A percentile compares a stretch with the other conserved stretches of the same genome.
These are phyloP conservation scores for Papilio elwesi DNA, from an alignment of 2,888 invertebrate genomes.

Conservation along the genomic window DNA sequence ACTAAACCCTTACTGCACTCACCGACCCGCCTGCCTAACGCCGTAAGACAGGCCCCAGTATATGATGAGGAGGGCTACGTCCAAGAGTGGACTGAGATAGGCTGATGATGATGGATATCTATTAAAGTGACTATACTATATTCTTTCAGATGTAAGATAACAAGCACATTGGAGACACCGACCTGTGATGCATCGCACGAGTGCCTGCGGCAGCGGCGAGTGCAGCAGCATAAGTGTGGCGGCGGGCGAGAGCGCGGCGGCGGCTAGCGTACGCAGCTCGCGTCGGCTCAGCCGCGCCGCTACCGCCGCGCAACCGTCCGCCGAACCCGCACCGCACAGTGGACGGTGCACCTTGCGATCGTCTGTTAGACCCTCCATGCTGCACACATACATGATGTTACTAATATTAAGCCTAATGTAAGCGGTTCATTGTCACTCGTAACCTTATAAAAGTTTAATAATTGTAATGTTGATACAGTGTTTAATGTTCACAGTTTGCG, in stretches of 20 bases:
- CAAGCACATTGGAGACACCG: not conserved
- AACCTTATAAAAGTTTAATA: no score
- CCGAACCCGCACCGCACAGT: conserved; percentile 43
- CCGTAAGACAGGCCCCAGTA: no score
- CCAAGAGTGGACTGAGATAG: no score
- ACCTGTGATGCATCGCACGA: conserved; percentile 75
- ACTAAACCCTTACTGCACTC: no score
- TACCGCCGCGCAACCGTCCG: conserved; percentile 43
- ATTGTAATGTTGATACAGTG: no score
- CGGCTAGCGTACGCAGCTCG: conserved; percentile 90
- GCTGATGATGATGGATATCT: no score
- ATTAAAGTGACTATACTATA: no score
- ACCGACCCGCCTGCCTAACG: no score
- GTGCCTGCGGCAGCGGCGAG: conserved; percentile 88
- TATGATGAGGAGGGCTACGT: no score
- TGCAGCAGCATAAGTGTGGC: conserved; percentile 90
- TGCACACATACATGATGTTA: conserved; percentile 43
- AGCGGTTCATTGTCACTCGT: not conserved
- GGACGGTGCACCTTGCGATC: conserved; percentile 84
- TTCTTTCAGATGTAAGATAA: no score
- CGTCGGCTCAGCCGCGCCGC: conserved; percentile 80
- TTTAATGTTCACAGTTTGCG: no score
- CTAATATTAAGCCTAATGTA: not conserved
- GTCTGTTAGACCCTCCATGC: conserved; percentile 87
- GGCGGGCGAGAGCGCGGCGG: conserved; percentile 91